These are phyloP conservation scores for Melitaea cinxia DNA, from an alignment of 1,140 invertebrate species.

Conservation along the genomic window DNA sequence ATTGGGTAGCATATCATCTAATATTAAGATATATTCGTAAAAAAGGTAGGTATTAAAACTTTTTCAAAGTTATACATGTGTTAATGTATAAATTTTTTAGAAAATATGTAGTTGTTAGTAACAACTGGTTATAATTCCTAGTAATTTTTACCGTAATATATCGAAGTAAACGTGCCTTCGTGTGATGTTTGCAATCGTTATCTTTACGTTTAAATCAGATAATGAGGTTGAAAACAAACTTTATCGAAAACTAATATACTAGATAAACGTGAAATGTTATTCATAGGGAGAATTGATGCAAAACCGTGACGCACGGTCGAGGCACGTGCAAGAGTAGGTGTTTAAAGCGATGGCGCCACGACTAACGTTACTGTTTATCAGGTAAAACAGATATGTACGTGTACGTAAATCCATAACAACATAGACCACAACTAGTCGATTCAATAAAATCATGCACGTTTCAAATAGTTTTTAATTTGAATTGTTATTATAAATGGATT, in stretches of 20 bases:
- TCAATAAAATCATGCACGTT: not conserved
- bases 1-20: no score
- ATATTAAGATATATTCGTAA: no score
- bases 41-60: no score
- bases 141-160: conserved; percentile 20
- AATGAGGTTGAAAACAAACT: conserved; percentile 44
- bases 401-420: no score
- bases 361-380: conserved; percentile 23
- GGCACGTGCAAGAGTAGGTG: conserved; percentile 30
- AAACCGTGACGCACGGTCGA: conserved; percentile 24
- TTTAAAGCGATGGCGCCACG: conserved; percentile 28
- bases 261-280: conserved; percentile 39
- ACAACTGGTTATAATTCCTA: not conserved
- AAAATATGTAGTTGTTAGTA: not conserved
- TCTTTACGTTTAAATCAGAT: conserved; percentile 43
- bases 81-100: no score
- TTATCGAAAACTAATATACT: conserved; percentile 41
- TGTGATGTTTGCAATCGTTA: conserved; percentile 36
- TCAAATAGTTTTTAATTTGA: no score
- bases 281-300: conserved; percentile 31
- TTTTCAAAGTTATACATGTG: no score
- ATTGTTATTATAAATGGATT: no score
- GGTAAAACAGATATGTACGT: conserved; percentile 9
- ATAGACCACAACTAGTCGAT: not conserved
- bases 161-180: conserved; percentile 25